Evolutionary conservation across 2,888 invertebrate species (phyloP), one percentile per base, ranked within the genome.

Genomic region (Ceratothoa steindachneri): DNA sequence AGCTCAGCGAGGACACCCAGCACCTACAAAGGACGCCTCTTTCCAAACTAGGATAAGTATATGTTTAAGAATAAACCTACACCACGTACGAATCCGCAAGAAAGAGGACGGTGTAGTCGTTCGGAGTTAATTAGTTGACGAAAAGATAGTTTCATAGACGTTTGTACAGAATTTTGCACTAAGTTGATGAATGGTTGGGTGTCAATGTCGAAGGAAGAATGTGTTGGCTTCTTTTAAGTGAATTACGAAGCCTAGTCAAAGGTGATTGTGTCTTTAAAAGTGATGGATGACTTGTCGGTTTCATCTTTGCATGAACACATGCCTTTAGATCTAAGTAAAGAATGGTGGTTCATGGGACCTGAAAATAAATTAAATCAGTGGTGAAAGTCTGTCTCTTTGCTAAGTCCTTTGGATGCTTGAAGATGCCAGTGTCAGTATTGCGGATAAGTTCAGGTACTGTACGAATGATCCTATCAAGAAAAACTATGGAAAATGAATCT

Each of bases 221-320:
- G 12, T 71, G 29, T 71, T 28, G 24, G 12, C 15, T 65, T 65
- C 27, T 15, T 60, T 1, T 64, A 71, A 65, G 9, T 65, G 4
- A 24, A 24, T 31, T 71, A 31, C 31, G 19, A 71, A 15, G 65
- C 30, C 27, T 65, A 65, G 19, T 41, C 51, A 65, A 71, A 65
- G 24, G 24, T 69, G 22, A 69, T 19, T 52, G 24, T 30, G 51
- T 69, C 69, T 22, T 69, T 69, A 15, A 69, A 69, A 69, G 69
- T 69, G 52, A 69, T 69, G 69, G 28, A 52, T 28, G 69, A 69
- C 52, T 69, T 69, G 24, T 30, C 30, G n/a, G 65, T 30, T 24
- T 12, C 5, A 2, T 24, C 30, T 4, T 70, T 55, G 70, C 60
- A 65, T 30, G 65, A 65, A 65, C 60, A 65, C 30, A 31, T 15